Base-by-base conservation (phyloP, 2,888 invertebrate genomes). In the Phortica okadai region DNA sequence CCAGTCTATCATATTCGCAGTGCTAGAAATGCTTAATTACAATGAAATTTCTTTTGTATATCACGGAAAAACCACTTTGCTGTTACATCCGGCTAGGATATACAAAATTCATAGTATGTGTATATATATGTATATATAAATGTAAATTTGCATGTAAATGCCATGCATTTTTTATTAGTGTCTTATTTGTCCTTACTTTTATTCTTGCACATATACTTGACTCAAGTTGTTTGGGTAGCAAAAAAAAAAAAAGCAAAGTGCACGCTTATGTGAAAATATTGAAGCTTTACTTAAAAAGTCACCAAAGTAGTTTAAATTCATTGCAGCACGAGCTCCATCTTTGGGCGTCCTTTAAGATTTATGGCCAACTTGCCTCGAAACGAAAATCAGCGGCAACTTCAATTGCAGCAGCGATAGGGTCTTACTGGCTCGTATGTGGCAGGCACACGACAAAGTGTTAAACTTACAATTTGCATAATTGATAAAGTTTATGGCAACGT, bases 381-480 rank as follows among this genome's bases (percentile, higher is more conserved):
- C 21, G 21, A 45, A 45, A 45, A 6, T 1, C 45, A 10, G 45
- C 45, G 62, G n/a, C 6, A 45, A 44, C 14, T 50, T 33, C 14
- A 16, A 14, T 8, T 42, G 54, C 33, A 44, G 16, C 45, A 45
- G 45, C 45, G 10, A 45, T 1, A 10, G 45, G 21, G 21, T 59
- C 21, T 77, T 75, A 78, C 79, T 62, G 42, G 67, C 79, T 81
- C 81, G 85, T 81, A 78, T 84, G 83, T 80, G 21, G 21, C 21
- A 21, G 79, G 80, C 82, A 79, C 82, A 77, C 76, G 79, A 79
- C 79, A 79, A 88, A 85, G 85, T 87, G 89, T 85, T 84, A 88
- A 87, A 86, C 84, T 87, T 85, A 76, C 84, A 83, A 88, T 88
- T 89, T 89, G 84, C 89, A 88, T 88, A 88, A 89, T 88, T 88